Percentiles rank a stretch among this genome's conserved stretches.
phyloP scores from a whole-genome alignment of 2,113 vertebrate genomes.

The Phylloscopus trochilus region DNA sequence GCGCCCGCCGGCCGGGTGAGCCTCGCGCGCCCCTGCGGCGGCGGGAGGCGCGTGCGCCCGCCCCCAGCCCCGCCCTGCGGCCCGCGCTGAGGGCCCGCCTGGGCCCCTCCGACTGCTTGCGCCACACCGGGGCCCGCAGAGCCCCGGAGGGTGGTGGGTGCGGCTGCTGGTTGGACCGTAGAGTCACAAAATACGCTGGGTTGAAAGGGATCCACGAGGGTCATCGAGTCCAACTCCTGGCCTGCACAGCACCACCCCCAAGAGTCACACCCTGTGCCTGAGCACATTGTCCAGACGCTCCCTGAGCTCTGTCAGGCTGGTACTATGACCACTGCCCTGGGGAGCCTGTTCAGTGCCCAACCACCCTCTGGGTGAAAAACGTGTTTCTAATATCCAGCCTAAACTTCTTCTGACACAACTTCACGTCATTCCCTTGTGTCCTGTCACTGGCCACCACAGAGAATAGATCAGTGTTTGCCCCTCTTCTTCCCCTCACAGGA shows the following conservation, averaged over 20 bases:
- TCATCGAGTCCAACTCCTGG: neutral
- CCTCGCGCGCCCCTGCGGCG: neutral
- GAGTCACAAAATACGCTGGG: no score
- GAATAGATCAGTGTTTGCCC: no score
- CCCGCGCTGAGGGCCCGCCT: no score
- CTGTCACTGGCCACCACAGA: no score
- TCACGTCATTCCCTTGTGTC: neutral
- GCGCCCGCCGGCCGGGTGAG: neutral
- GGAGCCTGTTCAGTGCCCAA: neutral
- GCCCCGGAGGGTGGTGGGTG: rapidly evolving
- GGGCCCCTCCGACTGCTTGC: rapidly evolving
- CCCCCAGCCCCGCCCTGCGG: no score
- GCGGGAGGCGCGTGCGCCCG: no score
- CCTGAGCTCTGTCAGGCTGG: neutral
- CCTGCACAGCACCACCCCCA: no score
- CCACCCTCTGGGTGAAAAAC: neutral
- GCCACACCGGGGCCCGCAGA: rapidly evolving
- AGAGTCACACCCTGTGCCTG: neutral
- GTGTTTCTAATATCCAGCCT: neutral
- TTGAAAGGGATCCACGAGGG: neutral
- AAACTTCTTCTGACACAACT: neutral
- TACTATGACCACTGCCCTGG: neutral
- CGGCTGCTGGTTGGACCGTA: rapidly evolving
- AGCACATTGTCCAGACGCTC: neutral
- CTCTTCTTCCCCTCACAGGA: neutral